Percentiles rank a stretch among this genome's conserved stretches.
phyloP scores from a whole-genome alignment of 2,113 vertebrate genomes.

The Sapayoa aenigma region DNA sequence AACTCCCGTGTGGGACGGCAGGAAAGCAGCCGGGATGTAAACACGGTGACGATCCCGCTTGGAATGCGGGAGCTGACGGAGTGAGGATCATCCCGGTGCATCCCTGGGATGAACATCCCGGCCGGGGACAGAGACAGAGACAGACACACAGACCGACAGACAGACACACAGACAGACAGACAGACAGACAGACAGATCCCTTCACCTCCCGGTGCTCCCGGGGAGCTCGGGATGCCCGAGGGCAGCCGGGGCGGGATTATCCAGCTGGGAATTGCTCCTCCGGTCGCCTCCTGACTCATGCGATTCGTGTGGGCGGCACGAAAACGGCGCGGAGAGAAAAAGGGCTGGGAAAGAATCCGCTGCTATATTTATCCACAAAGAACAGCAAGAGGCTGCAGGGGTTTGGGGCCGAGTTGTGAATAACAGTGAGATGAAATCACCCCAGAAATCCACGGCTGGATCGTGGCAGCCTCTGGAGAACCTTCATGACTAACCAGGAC shows the following conservation, averaged over 20 bases:
- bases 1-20: neutral
- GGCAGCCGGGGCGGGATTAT: neutral
- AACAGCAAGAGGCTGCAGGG: constrained; percentile 50
- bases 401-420: constrained; percentile 64
- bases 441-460: constrained; percentile 46
- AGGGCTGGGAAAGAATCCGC: constrained; percentile 71
- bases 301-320: constrained; percentile 68
- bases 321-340: constrained; percentile 59
- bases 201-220: constrained; percentile 15
- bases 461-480: constrained; percentile 39
- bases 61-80: neutral
- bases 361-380: constrained; percentile 81
- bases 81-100: accelerated
- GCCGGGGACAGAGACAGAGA: neutral
- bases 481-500: neutral
- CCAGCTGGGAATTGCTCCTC: too few relatives aligned
- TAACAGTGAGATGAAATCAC: constrained; percentile 70
- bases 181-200: neutral
- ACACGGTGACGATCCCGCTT: accelerated
- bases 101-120: accelerated
- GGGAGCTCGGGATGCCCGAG: neutral
- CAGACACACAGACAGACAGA: neutral
- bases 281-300: constrained; percentile 65
- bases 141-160: neutral
- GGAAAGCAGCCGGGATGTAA: neutral